Percentiles rank a stretch among this genome's conserved stretches.
These are phyloP conservation scores for Plecotus auritus DNA, from an alignment of 2,113 vertebrate species.

Conservation along the genomic window DNA sequence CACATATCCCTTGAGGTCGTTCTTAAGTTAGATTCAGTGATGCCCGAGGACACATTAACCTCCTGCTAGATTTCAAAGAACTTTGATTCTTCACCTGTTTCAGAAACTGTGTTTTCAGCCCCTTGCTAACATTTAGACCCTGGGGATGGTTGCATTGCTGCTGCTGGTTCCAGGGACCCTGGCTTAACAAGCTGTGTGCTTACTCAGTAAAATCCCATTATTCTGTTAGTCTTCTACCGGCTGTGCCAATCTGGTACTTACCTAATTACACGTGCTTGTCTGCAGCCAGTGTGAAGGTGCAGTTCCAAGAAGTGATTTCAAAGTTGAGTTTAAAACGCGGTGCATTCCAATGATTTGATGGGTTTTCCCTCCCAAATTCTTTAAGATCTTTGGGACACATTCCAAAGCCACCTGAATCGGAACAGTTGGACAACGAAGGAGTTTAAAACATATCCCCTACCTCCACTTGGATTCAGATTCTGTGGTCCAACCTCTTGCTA, in stretches of 20 bases:
- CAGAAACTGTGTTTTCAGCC: constrained; percentile 10
- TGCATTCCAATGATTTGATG: constrained; percentile 42
- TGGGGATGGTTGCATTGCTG: not conserved
- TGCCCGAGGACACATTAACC: not conserved
- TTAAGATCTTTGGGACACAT: constrained; percentile 1
- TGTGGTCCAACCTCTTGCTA: not conserved
- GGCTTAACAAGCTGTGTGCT: constrained; percentile 1
- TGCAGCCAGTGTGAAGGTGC: constrained; percentile 13
- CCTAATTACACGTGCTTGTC: constrained; percentile 21
- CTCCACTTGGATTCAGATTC: not conserved
- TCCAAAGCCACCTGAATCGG: constrained; percentile 38
- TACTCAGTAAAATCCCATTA: constrained; percentile 58
- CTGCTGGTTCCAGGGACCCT: constrained; percentile 26
- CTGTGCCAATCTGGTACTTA: constrained; percentile 52
- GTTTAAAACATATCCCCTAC: constrained; percentile 13
- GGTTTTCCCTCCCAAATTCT: constrained; percentile 16
- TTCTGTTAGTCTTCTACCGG: constrained; percentile 14
- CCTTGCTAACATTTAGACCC: not conserved
- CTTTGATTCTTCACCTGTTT: constrained; percentile 36
- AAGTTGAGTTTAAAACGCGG: constrained; percentile 50
- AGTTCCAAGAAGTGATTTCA: constrained; percentile 35
- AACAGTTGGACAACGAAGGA: constrained; percentile 37
- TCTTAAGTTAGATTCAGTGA: constrained; percentile 54
- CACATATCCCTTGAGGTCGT: constrained; percentile 39
- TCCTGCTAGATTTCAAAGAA: constrained; percentile 42